Conservation (phyloP, 1,140 invertebrate species). For the Capitella teleta region DNA sequence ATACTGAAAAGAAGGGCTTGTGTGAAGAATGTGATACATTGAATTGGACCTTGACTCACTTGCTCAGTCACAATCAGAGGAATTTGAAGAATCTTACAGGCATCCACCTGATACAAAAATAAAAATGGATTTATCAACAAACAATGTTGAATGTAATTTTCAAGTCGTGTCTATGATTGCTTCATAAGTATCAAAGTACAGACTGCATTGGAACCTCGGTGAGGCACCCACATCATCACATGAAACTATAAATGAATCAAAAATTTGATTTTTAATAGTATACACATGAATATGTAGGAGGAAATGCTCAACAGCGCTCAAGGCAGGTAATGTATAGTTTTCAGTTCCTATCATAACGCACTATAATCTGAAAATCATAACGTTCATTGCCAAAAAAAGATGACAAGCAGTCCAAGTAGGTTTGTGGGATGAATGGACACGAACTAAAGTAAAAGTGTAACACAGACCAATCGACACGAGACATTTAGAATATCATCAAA, state of each 20-base stretch:
- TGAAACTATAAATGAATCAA: neutral
- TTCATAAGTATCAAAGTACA: too few species aligned
- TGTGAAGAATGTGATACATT: neutral
- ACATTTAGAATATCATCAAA: conserved; percentile 64
- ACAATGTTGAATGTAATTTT: neutral
- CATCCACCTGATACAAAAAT: conserved; percentile 36
- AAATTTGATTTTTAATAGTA: too few species aligned
- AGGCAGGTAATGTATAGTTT: too few species aligned
- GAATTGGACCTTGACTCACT: conserved; percentile 17
- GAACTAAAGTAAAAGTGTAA: neutral
- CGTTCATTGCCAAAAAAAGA: too few species aligned
- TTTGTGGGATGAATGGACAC: neutral
- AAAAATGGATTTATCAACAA: neutral
- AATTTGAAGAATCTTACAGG: conserved; percentile 62
- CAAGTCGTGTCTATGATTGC: neutral
- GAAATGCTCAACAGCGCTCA: too few species aligned
- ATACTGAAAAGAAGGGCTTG: conserved; percentile 49
- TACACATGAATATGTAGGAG: too few species aligned
- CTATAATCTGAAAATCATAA: too few species aligned
- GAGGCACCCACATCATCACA: neutral
- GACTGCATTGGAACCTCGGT: too few species aligned
- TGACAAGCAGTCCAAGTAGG: too few species aligned
- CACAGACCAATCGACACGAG: conserved; percentile 53
- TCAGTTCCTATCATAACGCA: too few species aligned
- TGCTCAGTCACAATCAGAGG: conserved; percentile 72